These are phyloP conservation scores for Drosophila percnosoma DNA, from an alignment of 2,888 invertebrate species.

Conservation along the genomic window DNA sequence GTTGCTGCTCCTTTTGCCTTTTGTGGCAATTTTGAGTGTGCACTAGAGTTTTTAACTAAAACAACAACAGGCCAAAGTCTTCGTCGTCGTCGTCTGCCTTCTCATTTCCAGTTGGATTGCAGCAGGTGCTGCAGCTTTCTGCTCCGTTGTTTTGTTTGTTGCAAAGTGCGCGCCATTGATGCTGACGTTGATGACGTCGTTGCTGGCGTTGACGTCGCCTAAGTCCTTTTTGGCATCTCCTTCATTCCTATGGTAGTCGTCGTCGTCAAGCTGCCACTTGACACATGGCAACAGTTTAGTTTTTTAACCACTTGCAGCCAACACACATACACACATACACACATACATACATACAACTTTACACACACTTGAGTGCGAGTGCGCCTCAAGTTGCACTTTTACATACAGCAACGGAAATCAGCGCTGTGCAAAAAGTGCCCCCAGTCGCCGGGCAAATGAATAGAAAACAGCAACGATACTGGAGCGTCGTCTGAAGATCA, in stretches of 20 bases:
- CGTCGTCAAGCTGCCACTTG: constrained; percentile 76
- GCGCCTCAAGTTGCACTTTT: constrained; percentile 79
- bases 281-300: constrained; percentile 81
- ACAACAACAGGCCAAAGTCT: constrained; percentile 66
- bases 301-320: constrained; percentile 74
- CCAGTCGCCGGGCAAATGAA: constrained; percentile 77
- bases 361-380: constrained; percentile 62
- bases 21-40: constrained; percentile 78
- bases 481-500: constrained; percentile 9
- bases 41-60: constrained; percentile 74
- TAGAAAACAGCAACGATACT: constrained; percentile 44
- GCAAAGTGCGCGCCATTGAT: constrained; percentile 70
- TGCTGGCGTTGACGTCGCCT: constrained; percentile 34
- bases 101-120: constrained; percentile 32
- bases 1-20: constrained; percentile 43
- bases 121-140: constrained; percentile 71
- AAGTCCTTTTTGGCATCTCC: constrained; percentile 40
- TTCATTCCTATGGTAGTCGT: constrained; percentile 62
- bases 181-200: constrained; percentile 75
- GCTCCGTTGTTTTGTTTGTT: constrained; percentile 68
- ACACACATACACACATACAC: constrained; percentile 43
- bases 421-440: constrained; percentile 72
- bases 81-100: constrained; percentile 25
- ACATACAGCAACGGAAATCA: constrained; percentile 78
- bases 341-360: constrained; percentile 21